Evolutionary conservation across 1,140 invertebrate genomes (phyloP).

Genomic region (Apocrypta bakeri): DNA sequence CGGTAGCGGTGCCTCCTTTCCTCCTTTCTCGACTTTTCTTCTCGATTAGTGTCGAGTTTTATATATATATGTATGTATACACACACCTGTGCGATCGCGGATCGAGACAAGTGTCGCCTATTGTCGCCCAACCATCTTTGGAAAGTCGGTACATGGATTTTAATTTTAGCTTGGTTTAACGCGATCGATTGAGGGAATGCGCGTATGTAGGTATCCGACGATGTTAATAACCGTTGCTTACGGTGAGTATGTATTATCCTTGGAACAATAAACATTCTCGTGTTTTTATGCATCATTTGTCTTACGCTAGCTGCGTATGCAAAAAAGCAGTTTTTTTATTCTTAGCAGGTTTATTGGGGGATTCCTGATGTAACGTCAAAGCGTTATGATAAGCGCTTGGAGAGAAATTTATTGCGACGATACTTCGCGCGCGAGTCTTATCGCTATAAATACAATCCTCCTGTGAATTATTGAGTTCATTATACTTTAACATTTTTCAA

Average conservation of each 20-base stretch:
- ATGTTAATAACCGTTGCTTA: background rate
- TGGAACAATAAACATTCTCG: background rate
- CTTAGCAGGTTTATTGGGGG: background rate
- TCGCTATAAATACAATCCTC: no score
- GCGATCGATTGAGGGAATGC: no score
- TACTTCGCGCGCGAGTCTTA: no score
- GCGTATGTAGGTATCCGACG: no score
- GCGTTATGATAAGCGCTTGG: no score
- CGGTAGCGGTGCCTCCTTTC: constrained; percentile 42
- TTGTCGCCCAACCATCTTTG: constrained; percentile 33
- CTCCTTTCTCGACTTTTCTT: constrained; percentile 45
- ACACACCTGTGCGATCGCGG: no score
- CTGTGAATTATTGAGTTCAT: no score
- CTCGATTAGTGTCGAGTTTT: background rate
- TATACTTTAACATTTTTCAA: no score
- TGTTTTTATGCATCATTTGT: background rate
- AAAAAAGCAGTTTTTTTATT: background rate
- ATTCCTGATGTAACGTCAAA: no score
- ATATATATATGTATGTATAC: no score
- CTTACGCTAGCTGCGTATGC: no score
- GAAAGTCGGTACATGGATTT: background rate
- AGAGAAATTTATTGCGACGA: background rate
- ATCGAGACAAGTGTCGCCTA: constrained; percentile 39
- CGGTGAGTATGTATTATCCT: background rate
- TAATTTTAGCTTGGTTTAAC: no score